These are phyloP conservation scores for Urocyon cinereoargenteus DNA, from an alignment of 2,797 vertebrate species.

Conservation along the genomic window DNA sequence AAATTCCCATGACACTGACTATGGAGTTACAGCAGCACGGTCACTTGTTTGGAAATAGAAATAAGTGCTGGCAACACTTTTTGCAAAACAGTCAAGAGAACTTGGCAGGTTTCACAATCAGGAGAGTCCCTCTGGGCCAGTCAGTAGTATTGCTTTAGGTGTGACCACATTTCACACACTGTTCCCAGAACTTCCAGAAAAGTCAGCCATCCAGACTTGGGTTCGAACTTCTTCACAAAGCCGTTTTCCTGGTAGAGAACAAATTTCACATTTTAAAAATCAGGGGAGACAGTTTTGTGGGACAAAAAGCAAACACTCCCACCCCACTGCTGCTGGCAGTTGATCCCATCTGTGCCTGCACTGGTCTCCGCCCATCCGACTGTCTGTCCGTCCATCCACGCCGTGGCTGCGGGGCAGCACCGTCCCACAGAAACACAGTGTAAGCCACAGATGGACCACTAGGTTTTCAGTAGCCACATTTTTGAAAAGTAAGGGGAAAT, in stretches of 20 bases:
- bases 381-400: neutral
- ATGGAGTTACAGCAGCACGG: neutral
- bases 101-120: neutral
- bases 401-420: neutral
- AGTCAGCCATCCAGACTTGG: conserved; percentile 82
- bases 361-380: no score
- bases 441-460: neutral
- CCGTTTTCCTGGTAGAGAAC: conserved; percentile 85
- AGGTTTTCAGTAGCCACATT: neutral
- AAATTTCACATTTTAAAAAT: conserved; percentile 39
- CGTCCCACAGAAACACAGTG: neutral
- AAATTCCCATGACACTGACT: neutral
- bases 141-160: conserved; percentile 86
- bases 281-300: no score
- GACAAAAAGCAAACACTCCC: neutral
- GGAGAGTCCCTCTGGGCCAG: neutral
- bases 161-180: conserved; percentile 75
- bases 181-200: conserved; percentile 82
- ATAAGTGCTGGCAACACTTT: conserved; percentile 55
- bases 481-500: conserved; percentile 24
- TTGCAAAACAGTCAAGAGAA: neutral
- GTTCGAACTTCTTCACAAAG: conserved; percentile 87
- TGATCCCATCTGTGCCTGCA: neutral
- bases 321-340: neutral
- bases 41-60: conserved; percentile 16